Evolutionary conservation across 2,888 invertebrate species (phyloP), one percentile per base, ranked within the genome.

Genomic region (Aspidiotus rigidus): DNA sequence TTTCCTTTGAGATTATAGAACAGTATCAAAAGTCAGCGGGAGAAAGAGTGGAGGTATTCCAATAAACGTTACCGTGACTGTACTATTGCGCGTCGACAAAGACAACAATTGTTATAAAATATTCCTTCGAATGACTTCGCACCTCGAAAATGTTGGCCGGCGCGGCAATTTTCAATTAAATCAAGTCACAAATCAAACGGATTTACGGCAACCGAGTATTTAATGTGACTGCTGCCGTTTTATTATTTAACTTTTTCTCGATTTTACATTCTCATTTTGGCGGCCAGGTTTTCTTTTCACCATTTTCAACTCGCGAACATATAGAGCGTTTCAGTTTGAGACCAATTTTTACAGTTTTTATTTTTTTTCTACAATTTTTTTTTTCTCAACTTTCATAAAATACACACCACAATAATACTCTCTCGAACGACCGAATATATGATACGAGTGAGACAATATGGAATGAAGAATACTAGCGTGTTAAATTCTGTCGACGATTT

Each of bases 111-210:
- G 56, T 66, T 57, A 66, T 66, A 66, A 66, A 66, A 66, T 66
- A 66, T 66, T 66, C 66, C 56, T 64, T 64, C 57, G 13, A 40
- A 15, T n/a, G n/a, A 57, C 39, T 28, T 9, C 56, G 44, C 64
- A 3, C 13, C 42, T 17, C 56, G 6, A 28, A 7, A 42, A 13
- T 17, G 16, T 41, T 60, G 59, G 60, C 66, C 66, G 66, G 44
- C 64, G 64, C 59, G 44, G 66, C 66, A 59, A 66, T 57, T 66
- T 66, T 66, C 66, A 66, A 66, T 66, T 66, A 66, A 66, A 66
- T 66, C 66, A 59, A 66, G 66, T 44, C 66, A 66, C 66, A 66
- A 66, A 66, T 66, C 66, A 66, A 66, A 66, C 59, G 66, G 66
- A 59, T 66, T 66, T 66, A 66, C 59, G 59, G 7, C 59, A 28